Evolutionary conservation across 2,797 vertebrate species (phyloP).

Genomic region (Sebastes kiyomatsui): DNA sequence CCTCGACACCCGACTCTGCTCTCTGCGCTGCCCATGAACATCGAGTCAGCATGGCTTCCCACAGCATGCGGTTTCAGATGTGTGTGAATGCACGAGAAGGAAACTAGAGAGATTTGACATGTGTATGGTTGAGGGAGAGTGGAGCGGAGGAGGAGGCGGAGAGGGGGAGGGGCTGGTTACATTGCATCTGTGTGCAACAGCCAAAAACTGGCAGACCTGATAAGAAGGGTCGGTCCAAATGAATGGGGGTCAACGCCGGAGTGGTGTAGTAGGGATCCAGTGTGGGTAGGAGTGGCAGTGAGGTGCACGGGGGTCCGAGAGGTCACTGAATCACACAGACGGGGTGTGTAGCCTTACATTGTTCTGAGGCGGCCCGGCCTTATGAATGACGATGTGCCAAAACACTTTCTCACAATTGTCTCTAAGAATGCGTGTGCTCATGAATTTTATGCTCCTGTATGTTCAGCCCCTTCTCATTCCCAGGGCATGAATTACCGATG

Average conservation of each 20-base stretch:
- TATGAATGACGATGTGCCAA: constrained; percentile 57
- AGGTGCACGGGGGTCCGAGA: constrained; percentile 48
- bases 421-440: constrained; percentile 54
- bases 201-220: constrained; percentile 72
- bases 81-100: constrained; percentile 51
- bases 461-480: not conserved
- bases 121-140: constrained; percentile 36
- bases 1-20: constrained; percentile 62
- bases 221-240: constrained; percentile 80
- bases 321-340: constrained; percentile 78
- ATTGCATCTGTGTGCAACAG: constrained; percentile 32
- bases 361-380: constrained; percentile 59
- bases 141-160: not conserved
- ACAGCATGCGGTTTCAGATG: constrained; percentile 62
- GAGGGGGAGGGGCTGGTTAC: not conserved
- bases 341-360: constrained; percentile 77
- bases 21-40: constrained; percentile 41
- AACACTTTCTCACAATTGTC: constrained; percentile 80
- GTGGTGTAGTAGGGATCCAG: constrained; percentile 57
- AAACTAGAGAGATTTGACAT: constrained; percentile 49
- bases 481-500: not conserved
- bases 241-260: constrained; percentile 78
- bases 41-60: constrained; percentile 68
- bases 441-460: constrained; percentile 38
- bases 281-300: constrained; percentile 45